These are phyloP conservation scores for Laspeyria flexula DNA, from an alignment of 2,888 invertebrate genomes.

Conservation along the genomic window DNA sequence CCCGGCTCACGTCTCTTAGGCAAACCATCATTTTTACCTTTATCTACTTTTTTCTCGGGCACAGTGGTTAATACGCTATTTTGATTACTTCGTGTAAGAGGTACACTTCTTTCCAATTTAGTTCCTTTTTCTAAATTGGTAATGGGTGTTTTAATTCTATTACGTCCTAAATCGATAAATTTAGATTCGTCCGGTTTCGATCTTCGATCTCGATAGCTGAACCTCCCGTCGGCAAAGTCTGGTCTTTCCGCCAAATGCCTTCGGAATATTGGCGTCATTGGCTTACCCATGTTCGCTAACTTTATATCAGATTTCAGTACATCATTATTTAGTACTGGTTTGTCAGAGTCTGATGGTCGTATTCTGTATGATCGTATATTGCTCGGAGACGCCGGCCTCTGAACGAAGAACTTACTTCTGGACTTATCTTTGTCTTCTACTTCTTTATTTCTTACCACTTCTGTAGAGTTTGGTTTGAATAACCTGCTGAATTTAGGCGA, in stretches of 20 bases:
- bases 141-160: constrained; percentile 61
- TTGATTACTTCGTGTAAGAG: constrained; percentile 50
- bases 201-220: constrained; percentile 71
- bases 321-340: constrained; percentile 47
- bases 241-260: constrained; percentile 64
- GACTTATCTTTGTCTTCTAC: constrained; percentile 65
- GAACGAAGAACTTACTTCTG: constrained; percentile 77
- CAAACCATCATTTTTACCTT: constrained; percentile 34
- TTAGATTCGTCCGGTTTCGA: constrained; percentile 51
- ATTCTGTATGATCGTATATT: constrained; percentile 64
- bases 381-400: constrained; percentile 66
- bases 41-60: constrained; percentile 46
- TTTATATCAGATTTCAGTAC: constrained; percentile 74
- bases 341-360: constrained; percentile 53
- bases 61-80: constrained; percentile 49
- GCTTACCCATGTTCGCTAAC: constrained; percentile 74
- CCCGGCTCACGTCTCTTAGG: constrained; percentile 63
- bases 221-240: constrained; percentile 71
- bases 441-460: constrained; percentile 59
- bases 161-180: constrained; percentile 63
- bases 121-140: constrained; percentile 27
- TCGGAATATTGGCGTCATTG: constrained; percentile 80
- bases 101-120: constrained; percentile 35
- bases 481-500: constrained; percentile 78
- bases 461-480: constrained; percentile 69